Evolutionary conservation across 2,888 invertebrate species (phyloP), one percentile per base, ranked within the genome.

Genomic region (Aquatica leii): DNA sequence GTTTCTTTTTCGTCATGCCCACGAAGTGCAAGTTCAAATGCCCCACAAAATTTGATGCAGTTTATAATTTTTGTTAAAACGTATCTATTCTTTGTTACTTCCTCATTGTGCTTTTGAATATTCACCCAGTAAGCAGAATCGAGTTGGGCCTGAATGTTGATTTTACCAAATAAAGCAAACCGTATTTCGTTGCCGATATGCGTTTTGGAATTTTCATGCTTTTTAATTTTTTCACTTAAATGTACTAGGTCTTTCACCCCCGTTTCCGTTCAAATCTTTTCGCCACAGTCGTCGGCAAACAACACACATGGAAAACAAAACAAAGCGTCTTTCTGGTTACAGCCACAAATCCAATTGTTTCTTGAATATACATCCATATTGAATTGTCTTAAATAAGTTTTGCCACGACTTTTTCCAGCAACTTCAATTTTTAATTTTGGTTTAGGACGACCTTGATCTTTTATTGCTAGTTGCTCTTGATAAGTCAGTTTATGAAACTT

Each of bases 11-110:
- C 75, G 61, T 75, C 72, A 61, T 76, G 73, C 34, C 74, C 76
- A 15, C 74, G 61, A 6, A 77, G 59, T 5, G 77, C 72, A 4
- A 76, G 53, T 66, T 78, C 75, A 65, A 74, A 76, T n/a, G 65
- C 68, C 4, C 73, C 73, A 70, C 75, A 78, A 71, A 77, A 77
- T 54, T 74, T 70, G 12, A 79, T 71, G 62, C 73, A 76, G 49
- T 76, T 61, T 12, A 77, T 76, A 50, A 77, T 68, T 70, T 71
- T 74, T 1, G 69, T 61, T 65, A 74, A 63, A 40, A 70, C 59
- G 17, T 69, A 50, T 56, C 72, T 65, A 50, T 74, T 73, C 65
- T 71, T 63, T 46, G 24, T 58, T 21, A 75, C 72, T 8, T 69
- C 43, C 12, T 57, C 57, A 50, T 73, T 71, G 37, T 66, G 59